Base-by-base conservation (phyloP, 2,797 vertebrate genomes). In the Phrynocephalus forsythii region DNA sequence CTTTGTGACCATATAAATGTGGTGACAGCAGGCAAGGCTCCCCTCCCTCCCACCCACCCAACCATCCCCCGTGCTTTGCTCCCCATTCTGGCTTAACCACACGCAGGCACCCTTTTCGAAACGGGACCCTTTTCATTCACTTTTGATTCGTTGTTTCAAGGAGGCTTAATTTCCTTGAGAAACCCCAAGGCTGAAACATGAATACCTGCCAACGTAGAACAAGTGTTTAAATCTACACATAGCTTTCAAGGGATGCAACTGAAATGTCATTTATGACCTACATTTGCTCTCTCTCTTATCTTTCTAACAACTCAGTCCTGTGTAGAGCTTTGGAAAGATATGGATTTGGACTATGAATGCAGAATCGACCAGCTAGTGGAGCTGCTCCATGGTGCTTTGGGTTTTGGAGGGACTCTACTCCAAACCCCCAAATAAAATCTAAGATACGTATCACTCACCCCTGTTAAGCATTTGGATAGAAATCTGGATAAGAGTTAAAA, bases 1-100 rank as follows among this genome's bases (percentile, higher is more conserved):
- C 90, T 87, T 77, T 89, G 71, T 91, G 89, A 90, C 93, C 94
- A 91, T 90, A 90, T 89, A 92, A 91, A 84, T 91, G 86, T 92
- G 92, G 92, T 88, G 84, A 93, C 88, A 85, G 87, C 84, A 86
- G 88, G 85, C 87, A 87, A 89, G 93, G 91, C 67, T 85, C 88
- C 91, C 87, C 69, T 60, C 86, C 92, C 90, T 26, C 44, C n/a
- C 20, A 6, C 30, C 33, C 33, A 33, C 33, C 33, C 33, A 33
- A 33, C 33, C 33, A 33, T 33, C 33, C 33, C 33, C n/a, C 38
- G 6, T 24, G 38, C 18, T 75, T 75, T 83, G 48, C 11, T 20
- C 33, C 24, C n/a, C 38, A 44, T 4, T 63, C 78, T 26, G 30
- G 63, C 38, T 24, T 38, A 26, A 89, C 87, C 33, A 30, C 22